Percentiles rank a stretch among this genome's conserved stretches.
Evolutionary conservation across 2,888 invertebrate genomes (phyloP).

Genomic region (Mesorhabditis sp.): DNA sequence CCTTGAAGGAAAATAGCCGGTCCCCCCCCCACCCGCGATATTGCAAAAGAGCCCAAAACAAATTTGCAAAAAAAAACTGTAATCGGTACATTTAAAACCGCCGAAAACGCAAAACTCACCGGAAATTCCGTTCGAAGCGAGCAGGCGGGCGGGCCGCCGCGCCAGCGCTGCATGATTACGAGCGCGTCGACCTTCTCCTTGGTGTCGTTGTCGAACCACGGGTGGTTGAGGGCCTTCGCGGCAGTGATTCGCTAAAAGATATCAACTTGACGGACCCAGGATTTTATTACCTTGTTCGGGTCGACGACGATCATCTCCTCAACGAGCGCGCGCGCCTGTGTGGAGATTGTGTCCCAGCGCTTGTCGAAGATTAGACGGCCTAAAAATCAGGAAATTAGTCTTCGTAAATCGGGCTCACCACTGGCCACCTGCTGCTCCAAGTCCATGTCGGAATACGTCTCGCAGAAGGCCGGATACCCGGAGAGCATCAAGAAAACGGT

Average conservation of each 20-base stretch:
- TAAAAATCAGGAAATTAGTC: neutral
- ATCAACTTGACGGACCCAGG: neutral
- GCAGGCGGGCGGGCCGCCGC: no score
- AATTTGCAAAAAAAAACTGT: no score
- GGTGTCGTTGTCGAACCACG: neutral
- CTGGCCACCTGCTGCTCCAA: neutral
- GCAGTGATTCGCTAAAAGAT: neutral
- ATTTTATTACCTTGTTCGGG: neutral
- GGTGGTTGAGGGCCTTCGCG: neutral
- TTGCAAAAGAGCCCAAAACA: no score
- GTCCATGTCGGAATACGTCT: neutral
- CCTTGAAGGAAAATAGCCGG: no score
- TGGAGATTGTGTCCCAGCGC: neutral
- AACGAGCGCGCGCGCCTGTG: neutral
- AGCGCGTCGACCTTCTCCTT: neutral
- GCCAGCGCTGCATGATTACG: no score
- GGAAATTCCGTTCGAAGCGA: no score
- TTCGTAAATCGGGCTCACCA: neutral
- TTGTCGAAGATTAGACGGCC: neutral
- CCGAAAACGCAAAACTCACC: no score
- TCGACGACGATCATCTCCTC: neutral
- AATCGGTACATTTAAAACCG: no score
- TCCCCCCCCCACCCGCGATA: no score
- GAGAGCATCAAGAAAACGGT: neutral
- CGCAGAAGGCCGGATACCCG: neutral